Base-by-base conservation (phyloP, 1,140 invertebrate genomes). In the Branchinecta lynchi region DNA sequence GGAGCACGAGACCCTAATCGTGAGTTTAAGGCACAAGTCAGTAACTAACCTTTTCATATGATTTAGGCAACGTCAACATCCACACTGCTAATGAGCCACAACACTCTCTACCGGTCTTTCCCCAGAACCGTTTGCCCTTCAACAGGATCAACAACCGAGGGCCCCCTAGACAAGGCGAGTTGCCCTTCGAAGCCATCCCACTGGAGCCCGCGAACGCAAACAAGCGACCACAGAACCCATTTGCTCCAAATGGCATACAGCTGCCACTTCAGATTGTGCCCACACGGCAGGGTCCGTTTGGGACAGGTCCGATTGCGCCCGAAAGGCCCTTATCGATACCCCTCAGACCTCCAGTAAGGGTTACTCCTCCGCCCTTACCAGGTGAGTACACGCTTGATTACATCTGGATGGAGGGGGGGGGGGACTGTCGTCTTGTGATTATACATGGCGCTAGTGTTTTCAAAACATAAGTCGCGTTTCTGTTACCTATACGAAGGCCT, bases 71-170 rank as follows among this genome's bases (percentile, higher is more conserved):
- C 73, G 89, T 91, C 0, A 89, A 91, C 21, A 69, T 77, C 45
- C 72, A 71, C 44, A 72, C 74, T 9, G 74, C 72, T 9, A 72
- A 70, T 73, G 45, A 73, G 43, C 70, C 68, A 43, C 71, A 66
- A 46, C 69, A 66, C 60, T 70, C 69, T n/a, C 70, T 68, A 67
- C 71, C 66, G 46, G 12, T 46, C 73, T 72, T 69, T 72, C 72
- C 69, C 73, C 75, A 51, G 73, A 70, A n/a, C 70, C 80, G 84
- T 65, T 86, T 83, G 2, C 72, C 72, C 78, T 43, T 77, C 79
- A 73, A 74, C 76, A 84, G 91, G 71, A 93, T 93, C 45, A 95
- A 95, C 75, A 92, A 93, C 76, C 80, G 92, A 66, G 91, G 90
- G 3, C 91, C 91, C 0, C 89, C 89, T 0, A 82, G 88, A 67